A percentile compares a stretch with the other conserved stretches of the same genome.
Conservation (phyloP, 2,797 vertebrate species). For the Lutjanus campechanus region DNA sequence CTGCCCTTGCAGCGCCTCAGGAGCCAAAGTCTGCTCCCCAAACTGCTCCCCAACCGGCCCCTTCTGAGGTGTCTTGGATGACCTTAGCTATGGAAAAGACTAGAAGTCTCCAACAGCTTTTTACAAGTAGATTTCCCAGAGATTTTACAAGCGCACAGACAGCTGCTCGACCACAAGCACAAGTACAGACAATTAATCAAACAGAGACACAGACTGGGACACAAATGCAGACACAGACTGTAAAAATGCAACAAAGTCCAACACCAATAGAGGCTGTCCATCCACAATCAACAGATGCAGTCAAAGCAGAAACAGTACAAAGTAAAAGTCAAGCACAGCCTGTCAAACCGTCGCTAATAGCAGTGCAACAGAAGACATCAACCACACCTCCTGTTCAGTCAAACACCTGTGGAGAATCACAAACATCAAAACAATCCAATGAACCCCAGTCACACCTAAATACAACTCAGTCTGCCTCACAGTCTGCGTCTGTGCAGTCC, state of each 20-base stretch:
- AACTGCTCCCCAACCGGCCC: constrained; percentile 40
- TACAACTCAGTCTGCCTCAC: constrained; percentile 43
- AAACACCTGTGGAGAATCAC: constrained; percentile 49
- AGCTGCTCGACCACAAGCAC: constrained; percentile 62
- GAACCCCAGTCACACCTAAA: constrained; percentile 44
- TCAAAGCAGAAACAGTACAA: constrained; percentile 42
- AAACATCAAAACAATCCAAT: constrained; percentile 50
- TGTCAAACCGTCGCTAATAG: constrained; percentile 40
- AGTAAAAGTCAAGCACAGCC: constrained; percentile 46
- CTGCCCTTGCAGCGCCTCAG: constrained; percentile 10
- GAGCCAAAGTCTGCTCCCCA: constrained; percentile 65
- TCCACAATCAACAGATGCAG: constrained; percentile 27
- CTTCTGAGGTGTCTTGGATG: constrained; percentile 90
- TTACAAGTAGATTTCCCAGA: constrained; percentile 80
- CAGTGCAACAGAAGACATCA: constrained; percentile 50
- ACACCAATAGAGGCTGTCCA: constrained; percentile 20
- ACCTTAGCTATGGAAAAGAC: constrained; percentile 91
- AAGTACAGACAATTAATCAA: constrained; percentile 43
- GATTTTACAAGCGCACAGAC: constrained; percentile 78
- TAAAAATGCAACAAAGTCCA: constrained; percentile 31
- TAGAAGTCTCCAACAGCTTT: constrained; percentile 86
- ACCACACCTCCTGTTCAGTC: constrained; percentile 23
- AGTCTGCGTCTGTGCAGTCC: constrained; percentile 26
- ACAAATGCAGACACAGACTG: constrained; percentile 41
- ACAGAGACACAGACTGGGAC: constrained; percentile 17